Evolutionary conservation across 2,888 invertebrate genomes (phyloP).

Genomic region (Hyposoter dolosus): DNA sequence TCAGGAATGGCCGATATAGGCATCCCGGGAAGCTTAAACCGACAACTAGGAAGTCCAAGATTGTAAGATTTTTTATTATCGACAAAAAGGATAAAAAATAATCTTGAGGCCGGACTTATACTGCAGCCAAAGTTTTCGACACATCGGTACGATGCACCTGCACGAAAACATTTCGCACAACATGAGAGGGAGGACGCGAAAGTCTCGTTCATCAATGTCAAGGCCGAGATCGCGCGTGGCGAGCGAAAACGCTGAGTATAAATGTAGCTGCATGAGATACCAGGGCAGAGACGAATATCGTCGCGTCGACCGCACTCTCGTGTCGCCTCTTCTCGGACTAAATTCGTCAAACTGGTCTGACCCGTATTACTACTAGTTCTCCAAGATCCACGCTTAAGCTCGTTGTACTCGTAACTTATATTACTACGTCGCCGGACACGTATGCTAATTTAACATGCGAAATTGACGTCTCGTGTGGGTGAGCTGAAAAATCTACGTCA

Average conservation of each 20-base stretch:
- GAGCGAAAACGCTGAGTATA: constrained; percentile 53
- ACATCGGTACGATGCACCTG: constrained; percentile 26
- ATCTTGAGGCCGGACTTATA: neutral
- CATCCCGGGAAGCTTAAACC: too few species aligned
- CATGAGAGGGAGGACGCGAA: constrained; percentile 43
- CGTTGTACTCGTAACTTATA: constrained; percentile 38
- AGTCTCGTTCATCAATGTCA: constrained; percentile 68
- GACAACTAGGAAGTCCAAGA: neutral
- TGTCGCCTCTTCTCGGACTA: constrained; percentile 54
- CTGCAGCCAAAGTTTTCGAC: neutral
- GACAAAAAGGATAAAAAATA: neutral
- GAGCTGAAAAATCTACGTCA: neutral
- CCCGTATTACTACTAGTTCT: constrained; percentile 61
- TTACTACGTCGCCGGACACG: constrained; percentile 6
- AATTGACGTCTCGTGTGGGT: constrained; percentile 26
- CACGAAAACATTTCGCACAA: constrained; percentile 35
- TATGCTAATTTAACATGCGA: constrained; percentile 32
- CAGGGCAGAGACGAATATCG: constrained; percentile 57
- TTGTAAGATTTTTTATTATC: neutral
- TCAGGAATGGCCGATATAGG: too few species aligned
- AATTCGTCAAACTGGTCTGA: constrained; percentile 65
- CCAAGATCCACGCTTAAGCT: constrained; percentile 3
- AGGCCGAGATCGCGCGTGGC: constrained; percentile 49
- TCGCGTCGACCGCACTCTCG: constrained; percentile 43
- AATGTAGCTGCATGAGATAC: constrained; percentile 39